Evolutionary conservation across 1,140 invertebrate genomes (phyloP), one percentile per base, ranked within the genome.

Genomic region (Phocides pigmalion): DNA sequence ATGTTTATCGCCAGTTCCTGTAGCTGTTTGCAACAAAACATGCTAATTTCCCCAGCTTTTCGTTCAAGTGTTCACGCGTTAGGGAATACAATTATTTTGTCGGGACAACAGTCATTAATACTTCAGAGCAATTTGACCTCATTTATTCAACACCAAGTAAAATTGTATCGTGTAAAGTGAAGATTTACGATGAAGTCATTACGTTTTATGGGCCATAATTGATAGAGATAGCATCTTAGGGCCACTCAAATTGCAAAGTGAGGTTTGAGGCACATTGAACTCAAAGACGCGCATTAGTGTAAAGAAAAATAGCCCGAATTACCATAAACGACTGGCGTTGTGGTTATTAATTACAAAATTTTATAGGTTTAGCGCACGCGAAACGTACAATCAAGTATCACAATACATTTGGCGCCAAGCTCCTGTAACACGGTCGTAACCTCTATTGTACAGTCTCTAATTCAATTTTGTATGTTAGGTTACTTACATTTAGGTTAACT

Each of bases 151-250:
- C 83, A 87, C 84, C 77, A 74, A 80, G 80, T 78, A 81, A 89
- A 84, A 84, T 86, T 82, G 77, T 89, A 84, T 87, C 84, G 82
- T 86, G 82, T 86, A 72, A 86, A 79, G 74, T 79, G 76, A 82
- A 89, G 84, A 89, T 89, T 89, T 89, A 89, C 83, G 86, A 89
- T 89, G 86, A 89, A 89, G 86, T 82, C 86, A 89, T 89, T 89
- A 87, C 82, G 79, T 87, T 89, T 89, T 89, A 89, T 89, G 83
- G 83, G 65, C 86, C 83, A 86, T 89, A 89, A 89, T 89, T 89
- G 86, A 86, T 87, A 87, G 76, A 83, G 86, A 89, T 89, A 89
- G 74, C 69, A 89, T 89, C 86, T 84, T 51, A 64, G 74, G 74
- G 67, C 71, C 76, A 79, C 76, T 84, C 77, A 84, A 89, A 89